Evolutionary conservation across 2,113 vertebrate genomes (phyloP).

Genomic region (Uria aalge): DNA sequence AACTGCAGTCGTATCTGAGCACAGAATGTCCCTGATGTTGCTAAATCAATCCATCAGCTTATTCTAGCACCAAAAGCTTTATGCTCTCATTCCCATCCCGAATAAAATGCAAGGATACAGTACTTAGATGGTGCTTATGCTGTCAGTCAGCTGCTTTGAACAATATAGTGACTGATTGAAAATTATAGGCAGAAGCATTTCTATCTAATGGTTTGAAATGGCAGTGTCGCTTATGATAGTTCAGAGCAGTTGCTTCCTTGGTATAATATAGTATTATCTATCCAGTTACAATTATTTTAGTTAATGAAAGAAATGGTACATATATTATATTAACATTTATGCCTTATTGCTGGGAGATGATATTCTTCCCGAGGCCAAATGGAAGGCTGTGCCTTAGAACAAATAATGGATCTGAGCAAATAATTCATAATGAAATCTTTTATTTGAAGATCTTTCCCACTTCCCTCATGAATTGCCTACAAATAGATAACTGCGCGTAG

Average conservation of each 20-base stretch:
- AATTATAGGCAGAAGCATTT: slow-evolving; percentile 67
- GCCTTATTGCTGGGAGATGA: neutral
- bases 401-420: slow-evolving; percentile 23
- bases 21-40: slow-evolving; percentile 23
- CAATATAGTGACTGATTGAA: slow-evolving; percentile 70
- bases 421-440: slow-evolving; percentile 8
- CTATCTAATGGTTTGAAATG: slow-evolving; percentile 14
- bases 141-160: slow-evolving; percentile 69
- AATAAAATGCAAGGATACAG: slow-evolving; percentile 24
- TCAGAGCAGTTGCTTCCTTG: slow-evolving; percentile 23
- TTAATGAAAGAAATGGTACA: neutral
- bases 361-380: neutral
- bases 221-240: neutral
- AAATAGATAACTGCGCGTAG: neutral
- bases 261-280: neutral
- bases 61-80: slow-evolving; percentile 40
- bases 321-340: neutral
- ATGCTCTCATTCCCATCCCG: neutral
- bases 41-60: slow-evolving; percentile 61
- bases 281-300: slow-evolving; percentile 46
- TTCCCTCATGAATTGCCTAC: neutral
- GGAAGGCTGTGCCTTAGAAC: neutral
- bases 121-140: slow-evolving; percentile 41
- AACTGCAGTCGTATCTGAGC: slow-evolving; percentile 34
- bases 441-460: neutral